Percentiles rank a stretch among this genome's conserved stretches.
Conservation (phyloP, 2,888 invertebrate genomes). For the Helleia helle region DNA sequence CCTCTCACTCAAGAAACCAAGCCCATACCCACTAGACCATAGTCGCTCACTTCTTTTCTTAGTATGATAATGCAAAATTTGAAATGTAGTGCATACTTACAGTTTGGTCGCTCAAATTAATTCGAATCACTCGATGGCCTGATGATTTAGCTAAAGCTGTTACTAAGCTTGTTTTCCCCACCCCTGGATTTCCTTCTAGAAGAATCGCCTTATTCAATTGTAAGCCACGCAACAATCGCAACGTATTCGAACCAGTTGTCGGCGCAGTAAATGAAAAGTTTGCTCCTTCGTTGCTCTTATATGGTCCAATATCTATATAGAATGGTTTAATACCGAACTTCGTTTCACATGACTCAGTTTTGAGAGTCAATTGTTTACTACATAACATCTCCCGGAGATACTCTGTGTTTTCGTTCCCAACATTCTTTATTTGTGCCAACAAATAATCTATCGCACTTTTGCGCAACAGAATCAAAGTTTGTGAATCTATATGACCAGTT, state of each 20-base stretch:
- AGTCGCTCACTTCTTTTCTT: too few species aligned
- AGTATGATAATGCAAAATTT: too few species aligned
- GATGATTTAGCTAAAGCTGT: constrained; percentile 89
- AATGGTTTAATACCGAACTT: constrained; percentile 87
- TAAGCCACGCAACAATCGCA: constrained; percentile 89
- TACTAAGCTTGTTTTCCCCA: constrained; percentile 97
- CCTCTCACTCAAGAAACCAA: too few species aligned
- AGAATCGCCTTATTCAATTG: constrained; percentile 94
- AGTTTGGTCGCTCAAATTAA: constrained; percentile 99
- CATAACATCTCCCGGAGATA: constrained; percentile 38
- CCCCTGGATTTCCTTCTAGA: constrained; percentile 97
- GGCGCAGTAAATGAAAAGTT: constrained; percentile 84
- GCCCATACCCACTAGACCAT: too few species aligned
- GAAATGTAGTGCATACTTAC: too few species aligned
- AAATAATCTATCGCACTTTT: constrained; percentile 73
- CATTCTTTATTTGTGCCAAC: constrained; percentile 60
- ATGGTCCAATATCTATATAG: constrained; percentile 75
- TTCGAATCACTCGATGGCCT: constrained; percentile 88
- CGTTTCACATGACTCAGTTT: constrained; percentile 40
- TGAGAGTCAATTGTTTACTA: constrained; percentile 41
- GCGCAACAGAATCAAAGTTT: constrained; percentile 55
- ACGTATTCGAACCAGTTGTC: constrained; percentile 86
- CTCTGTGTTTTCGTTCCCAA: constrained; percentile 48
- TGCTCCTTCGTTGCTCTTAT: constrained; percentile 30
- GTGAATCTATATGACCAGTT: constrained; percentile 79